Evolutionary conservation across 2,113 vertebrate species (phyloP), one percentile per base, ranked within the genome.

Genomic region (Myiozetetes cayanensis): DNA sequence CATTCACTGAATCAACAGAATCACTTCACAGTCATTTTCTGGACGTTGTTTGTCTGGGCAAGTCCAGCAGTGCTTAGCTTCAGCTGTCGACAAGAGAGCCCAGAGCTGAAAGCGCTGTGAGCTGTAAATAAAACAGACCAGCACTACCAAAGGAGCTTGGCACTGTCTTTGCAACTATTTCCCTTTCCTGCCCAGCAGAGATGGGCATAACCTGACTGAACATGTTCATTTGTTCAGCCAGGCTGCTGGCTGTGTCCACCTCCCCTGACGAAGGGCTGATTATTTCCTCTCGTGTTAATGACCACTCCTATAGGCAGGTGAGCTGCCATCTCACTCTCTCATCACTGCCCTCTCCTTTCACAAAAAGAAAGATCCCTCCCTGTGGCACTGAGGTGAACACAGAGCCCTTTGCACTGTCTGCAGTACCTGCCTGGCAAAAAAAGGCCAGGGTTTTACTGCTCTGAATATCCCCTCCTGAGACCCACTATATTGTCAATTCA

Each of bases 391-490:
- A 61, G 67, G 39, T 30, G 85, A 92, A n/a, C 83, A 94, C 37
- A 76, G 75, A 88, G 70, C 50, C 59, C 67, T 79, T 82, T 39
- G 35, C 85, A 17, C 37, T 12, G 3, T 10, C 71, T 56, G 37
- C 47, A 85, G 39, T 55, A 84, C 44, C 92, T 65, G 28, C n/a
- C 70, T 70, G 63, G 68, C 75, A 77, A 74, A 89, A 43, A 91
- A 88, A 75, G 43, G 78, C 59, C 84, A 89, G 61, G 67, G 53
- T 96, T 95, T 91, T 47, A 94, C 65, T 81, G 83, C 30, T 89
- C 84, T 62, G 35, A 76, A 89, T 67, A n/a, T 18, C 46, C 41
- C 78, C 72, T 66, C 87, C 65, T 37, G 81, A 88, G 84, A 79
- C 58, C 39, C 41, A 49, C 63, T 65, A 46, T 41, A 74, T 27